A percentile compares a stretch with the other conserved stretches of the same genome.
These are phyloP conservation scores for Microtus montanus DNA, from an alignment of 2,113 vertebrate species.

Conservation along the genomic window DNA sequence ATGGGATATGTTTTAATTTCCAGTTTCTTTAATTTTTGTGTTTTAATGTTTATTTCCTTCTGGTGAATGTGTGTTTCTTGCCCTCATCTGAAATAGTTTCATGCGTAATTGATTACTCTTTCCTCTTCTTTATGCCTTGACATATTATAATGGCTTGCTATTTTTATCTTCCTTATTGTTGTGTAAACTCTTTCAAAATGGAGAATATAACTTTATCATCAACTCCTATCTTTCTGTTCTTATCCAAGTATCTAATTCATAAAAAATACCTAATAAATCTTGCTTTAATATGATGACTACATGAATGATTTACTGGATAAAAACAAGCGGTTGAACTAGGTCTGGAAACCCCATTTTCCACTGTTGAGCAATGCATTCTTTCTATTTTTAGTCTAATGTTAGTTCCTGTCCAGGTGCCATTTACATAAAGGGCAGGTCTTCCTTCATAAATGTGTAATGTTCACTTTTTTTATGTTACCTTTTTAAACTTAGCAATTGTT, in stretches of 20 bases:
- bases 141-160: background rate
- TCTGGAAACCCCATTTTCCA: constrained; percentile 27
- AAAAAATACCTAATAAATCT: constrained; percentile 56
- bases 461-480: constrained; percentile 15
- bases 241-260: background rate
- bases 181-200: background rate
- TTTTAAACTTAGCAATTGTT: background rate
- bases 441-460: constrained; percentile 17
- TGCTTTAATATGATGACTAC: constrained; percentile 29
- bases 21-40: background rate
- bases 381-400: background rate
- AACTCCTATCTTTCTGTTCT: background rate
- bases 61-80: background rate
- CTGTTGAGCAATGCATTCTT: background rate
- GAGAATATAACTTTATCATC: background rate
- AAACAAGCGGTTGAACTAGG: background rate
- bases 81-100: background rate
- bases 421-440: constrained; percentile 36
- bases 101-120: background rate
- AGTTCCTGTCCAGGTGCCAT: background rate
- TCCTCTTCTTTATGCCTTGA: background rate
- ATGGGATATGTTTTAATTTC: background rate
- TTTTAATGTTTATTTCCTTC: background rate
- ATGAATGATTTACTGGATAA: constrained; percentile 52
- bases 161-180: background rate